Evolutionary conservation across 1,140 invertebrate species (phyloP), one percentile per base, ranked within the genome.

Genomic region (Stegodyphus mimosarum): DNA sequence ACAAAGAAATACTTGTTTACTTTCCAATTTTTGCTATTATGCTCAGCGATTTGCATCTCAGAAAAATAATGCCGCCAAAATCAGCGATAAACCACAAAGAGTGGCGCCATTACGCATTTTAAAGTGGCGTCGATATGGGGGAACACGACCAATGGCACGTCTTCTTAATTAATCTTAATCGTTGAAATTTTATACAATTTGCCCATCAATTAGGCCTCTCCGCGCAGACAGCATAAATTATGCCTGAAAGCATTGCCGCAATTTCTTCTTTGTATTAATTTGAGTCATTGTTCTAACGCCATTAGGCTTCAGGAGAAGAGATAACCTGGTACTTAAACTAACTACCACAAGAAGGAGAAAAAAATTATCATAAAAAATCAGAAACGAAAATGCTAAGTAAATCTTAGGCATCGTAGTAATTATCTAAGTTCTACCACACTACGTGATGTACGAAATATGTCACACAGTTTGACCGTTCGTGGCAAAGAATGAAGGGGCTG

Each of bases 161-260:
- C 71, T 67, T 49, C 15, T 63, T 74, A 83, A 83, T 83, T 83
- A 83, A 83, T 83, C 80, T 83, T 83, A 83, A 83, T 83, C 80
- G 80, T 83, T 83, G 71, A 83, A 83, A 83, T 83, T 83, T 83
- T 83, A 83, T 74, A 74, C 80, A 74, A 83, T 83, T 83, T 83
- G 66, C 80, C 70, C 80, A 83, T 83, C 80, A 83, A 83, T 83
- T 83, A 83, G 80, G 17, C 66, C 63, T 73, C 60, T 48, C 71
- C 71, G 80, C 80, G 80, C 71, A 83, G 80, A 83, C 80, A 83
- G 60, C 63, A 74, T 83, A 74, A 74, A 83, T 74, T 83, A 74
- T 64, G 80, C 67, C 52, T 71, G 78, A 80, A 80, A 80, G 78
- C 78, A 60, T 67, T 80, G 70, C 52, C 17, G 67, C 33, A 69